Conservation (phyloP, 1,140 invertebrate species). For the Zaprionus ghesquierei region DNA sequence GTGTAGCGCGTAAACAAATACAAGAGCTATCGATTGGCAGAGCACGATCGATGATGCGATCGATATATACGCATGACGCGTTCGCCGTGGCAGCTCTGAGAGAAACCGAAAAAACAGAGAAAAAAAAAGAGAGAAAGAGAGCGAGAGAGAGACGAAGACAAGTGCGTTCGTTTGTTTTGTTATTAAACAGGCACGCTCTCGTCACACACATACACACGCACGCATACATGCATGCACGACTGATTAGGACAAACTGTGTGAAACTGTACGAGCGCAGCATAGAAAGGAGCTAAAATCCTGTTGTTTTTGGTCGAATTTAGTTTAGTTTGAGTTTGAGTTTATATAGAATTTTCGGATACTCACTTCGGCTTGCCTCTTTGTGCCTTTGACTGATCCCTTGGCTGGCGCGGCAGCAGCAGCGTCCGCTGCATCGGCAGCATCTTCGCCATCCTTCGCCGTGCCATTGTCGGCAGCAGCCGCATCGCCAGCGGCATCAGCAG, state of each 20-base stretch:
- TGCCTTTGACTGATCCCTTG: conserved; percentile 79
- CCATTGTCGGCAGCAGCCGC: conserved; percentile 72
- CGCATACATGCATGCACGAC: background rate
- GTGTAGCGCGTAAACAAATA: conserved; percentile 60
- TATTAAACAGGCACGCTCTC: conserved; percentile 35
- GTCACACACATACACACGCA: background rate
- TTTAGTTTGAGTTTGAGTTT: background rate
- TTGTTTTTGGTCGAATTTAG: background rate
- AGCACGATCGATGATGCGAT: conserved; percentile 29
- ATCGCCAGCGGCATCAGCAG: conserved; percentile 66
- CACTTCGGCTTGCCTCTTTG: conserved; percentile 81
- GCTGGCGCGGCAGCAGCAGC: conserved; percentile 68
- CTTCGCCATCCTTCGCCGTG: conserved; percentile 72
- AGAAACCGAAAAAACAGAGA: no score
- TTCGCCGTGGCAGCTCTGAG: background rate
- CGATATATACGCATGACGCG: conserved; percentile 26
- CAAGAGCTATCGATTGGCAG: conserved; percentile 30
- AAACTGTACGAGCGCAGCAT: conserved; percentile 34
- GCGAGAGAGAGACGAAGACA: conserved; percentile 18
- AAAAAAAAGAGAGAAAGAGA: background rate
- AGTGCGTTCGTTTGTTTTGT: conserved; percentile 52
- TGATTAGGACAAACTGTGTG: conserved; percentile 23
- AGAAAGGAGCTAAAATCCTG: background rate
- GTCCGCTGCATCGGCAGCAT: conserved; percentile 56
- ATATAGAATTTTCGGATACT: conserved; percentile 38